Evolutionary conservation across 2,888 invertebrate species (phyloP).

Genomic region (Entomobrya multifasciata): DNA sequence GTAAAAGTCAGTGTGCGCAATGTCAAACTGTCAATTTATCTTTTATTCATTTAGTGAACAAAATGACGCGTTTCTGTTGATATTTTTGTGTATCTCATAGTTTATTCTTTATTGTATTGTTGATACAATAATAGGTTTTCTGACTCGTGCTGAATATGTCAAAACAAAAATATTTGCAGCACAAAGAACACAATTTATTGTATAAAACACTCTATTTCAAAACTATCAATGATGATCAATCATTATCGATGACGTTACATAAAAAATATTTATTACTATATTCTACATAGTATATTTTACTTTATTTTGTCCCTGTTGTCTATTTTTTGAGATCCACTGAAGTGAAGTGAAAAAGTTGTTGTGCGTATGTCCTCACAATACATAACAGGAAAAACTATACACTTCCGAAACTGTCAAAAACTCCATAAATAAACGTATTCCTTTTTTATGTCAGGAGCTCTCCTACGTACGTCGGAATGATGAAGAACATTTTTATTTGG

Average conservation of each 20-base stretch:
- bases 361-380: neutral
- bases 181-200: too few species aligned
- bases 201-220: too few species aligned
- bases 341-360: neutral
- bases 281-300: too few species aligned
- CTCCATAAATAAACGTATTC: neutral
- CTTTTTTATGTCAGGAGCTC: neutral
- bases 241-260: too few species aligned
- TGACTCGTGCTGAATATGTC: constrained; percentile 30
- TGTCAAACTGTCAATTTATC: neutral
- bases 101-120: neutral
- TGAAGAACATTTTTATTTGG: constrained; percentile 3
- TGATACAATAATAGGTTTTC: neutral
- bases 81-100: neutral
- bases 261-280: too few species aligned
- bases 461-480: neutral
- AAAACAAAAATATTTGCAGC: neutral
- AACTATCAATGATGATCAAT: too few species aligned
- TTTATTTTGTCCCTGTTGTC: neutral
- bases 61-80: neutral
- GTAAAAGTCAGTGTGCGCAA: too few species aligned
- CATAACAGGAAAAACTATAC: neutral
- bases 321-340: neutral
- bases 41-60: neutral
- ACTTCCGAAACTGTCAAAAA: neutral